Evolutionary conservation across 1,140 invertebrate species (phyloP).

Genomic region (Mercenaria mercenaria): DNA sequence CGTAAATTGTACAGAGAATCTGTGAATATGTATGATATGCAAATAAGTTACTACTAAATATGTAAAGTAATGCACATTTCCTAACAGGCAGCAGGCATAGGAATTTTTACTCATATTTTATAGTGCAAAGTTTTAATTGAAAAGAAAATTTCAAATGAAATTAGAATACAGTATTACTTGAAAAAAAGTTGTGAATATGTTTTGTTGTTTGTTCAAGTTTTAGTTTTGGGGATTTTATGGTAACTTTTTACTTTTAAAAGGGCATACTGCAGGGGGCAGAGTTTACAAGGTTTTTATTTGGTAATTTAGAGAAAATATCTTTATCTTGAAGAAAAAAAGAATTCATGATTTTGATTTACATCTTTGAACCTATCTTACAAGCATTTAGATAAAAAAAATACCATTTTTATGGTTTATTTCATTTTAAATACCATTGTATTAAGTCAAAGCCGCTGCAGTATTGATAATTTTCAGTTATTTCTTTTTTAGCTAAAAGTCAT

Average conservation of each 20-base stretch:
- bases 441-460: too few relatives aligned
- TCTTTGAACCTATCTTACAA: too few relatives aligned
- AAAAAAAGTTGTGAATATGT: constrained; percentile 13
- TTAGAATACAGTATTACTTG: neutral
- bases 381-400: too few relatives aligned
- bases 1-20: constrained; percentile 1
- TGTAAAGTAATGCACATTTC: constrained; percentile 47
- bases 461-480: too few relatives aligned
- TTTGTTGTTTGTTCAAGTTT: neutral
- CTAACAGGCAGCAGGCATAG: constrained; percentile 62
- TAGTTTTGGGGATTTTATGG: neutral
- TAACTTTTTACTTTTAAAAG: neutral
- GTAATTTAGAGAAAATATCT: too few relatives aligned
- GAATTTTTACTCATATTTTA: constrained; percentile 38
- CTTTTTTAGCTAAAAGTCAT: too few relatives aligned
- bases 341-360: too few relatives aligned
- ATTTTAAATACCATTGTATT: too few relatives aligned
- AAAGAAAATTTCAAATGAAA: neutral
- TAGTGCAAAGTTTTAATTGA: neutral
- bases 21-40: constrained; percentile 67
- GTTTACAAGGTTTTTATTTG: too few relatives aligned
- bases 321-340: too few relatives aligned
- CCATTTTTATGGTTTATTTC: too few relatives aligned
- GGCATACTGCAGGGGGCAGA: too few relatives aligned
- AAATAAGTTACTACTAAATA: constrained; percentile 9